Evolutionary conservation across 37 sponge, comb jelly and placozoan species (phyloP).

Genomic region (Beroe ovata): DNA sequence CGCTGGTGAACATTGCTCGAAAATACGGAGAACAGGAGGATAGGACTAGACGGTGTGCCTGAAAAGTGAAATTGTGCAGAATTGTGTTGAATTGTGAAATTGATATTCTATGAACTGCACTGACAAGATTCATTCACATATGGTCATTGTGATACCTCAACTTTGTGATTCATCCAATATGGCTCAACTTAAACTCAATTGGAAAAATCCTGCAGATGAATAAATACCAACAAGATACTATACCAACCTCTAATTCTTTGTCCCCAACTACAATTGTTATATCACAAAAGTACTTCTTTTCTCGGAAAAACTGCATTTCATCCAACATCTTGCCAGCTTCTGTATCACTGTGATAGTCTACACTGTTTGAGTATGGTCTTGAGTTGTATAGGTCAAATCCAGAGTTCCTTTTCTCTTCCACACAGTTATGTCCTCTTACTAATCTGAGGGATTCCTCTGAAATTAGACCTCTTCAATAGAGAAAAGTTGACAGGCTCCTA

Average conservation of each 20-base stretch:
- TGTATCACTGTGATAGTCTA: constrained; percentile 51
- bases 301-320: constrained; percentile 60
- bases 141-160: too few species aligned
- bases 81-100: too few species aligned
- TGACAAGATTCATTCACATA: too few species aligned
- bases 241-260: constrained; percentile 49
- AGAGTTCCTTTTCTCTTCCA: neutral
- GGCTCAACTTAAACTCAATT: too few species aligned
- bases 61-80: neutral
- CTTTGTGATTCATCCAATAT: too few species aligned
- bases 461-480: neutral
- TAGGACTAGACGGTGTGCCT: constrained; percentile 62
- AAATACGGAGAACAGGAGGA: constrained; percentile 65
- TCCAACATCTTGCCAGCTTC: constrained; percentile 65
- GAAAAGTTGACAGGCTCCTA: too few species aligned
- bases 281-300: constrained; percentile 64
- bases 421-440: neutral
- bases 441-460: constrained; percentile 35
- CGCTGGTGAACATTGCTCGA: constrained; percentile 56
- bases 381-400: neutral
- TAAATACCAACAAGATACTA: too few species aligned
- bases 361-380: neutral
- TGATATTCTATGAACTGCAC: too few species aligned
- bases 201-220: too few species aligned
- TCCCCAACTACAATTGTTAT: constrained; percentile 60